Evolutionary conservation across 2,797 vertebrate species (phyloP).

Genomic region (Sebastes oblongus): DNA sequence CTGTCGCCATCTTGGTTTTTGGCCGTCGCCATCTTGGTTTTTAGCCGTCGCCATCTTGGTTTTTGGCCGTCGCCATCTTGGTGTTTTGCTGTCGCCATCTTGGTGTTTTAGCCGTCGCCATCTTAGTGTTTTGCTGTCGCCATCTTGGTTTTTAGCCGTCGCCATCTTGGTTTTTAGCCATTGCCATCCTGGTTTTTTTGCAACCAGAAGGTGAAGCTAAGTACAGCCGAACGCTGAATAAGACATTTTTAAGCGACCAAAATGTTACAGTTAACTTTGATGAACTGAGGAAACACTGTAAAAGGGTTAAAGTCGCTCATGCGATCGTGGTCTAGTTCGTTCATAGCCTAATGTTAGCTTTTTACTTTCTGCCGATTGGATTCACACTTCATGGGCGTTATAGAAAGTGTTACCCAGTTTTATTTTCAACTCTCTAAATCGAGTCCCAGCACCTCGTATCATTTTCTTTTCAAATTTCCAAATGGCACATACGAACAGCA

Average conservation of each 20-base stretch:
- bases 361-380: too few relatives aligned
- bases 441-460: neutral
- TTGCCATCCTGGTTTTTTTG: too few relatives aligned
- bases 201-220: too few relatives aligned
- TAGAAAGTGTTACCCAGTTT: neutral
- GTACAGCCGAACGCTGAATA: too few relatives aligned
- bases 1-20: too few relatives aligned
- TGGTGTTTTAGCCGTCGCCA: fast-evolving
- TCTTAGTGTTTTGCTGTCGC: fast-evolving
- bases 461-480: neutral
- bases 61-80: fast-evolving
- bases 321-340: too few relatives aligned
- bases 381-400: neutral
- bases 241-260: too few relatives aligned
- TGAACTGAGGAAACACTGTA: too few relatives aligned
- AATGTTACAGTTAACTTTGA: too few relatives aligned
- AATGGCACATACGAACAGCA: neutral
- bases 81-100: fast-evolving
- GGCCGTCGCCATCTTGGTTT: fast-evolving
- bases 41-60: fast-evolving
- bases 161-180: too few relatives aligned
- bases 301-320: too few relatives aligned
- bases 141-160: fast-evolving
- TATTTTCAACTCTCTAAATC: neutral
- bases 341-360: too few relatives aligned